Base-by-base conservation (phyloP, 2,888 invertebrate species). In the Drosophila borealis region DNA sequence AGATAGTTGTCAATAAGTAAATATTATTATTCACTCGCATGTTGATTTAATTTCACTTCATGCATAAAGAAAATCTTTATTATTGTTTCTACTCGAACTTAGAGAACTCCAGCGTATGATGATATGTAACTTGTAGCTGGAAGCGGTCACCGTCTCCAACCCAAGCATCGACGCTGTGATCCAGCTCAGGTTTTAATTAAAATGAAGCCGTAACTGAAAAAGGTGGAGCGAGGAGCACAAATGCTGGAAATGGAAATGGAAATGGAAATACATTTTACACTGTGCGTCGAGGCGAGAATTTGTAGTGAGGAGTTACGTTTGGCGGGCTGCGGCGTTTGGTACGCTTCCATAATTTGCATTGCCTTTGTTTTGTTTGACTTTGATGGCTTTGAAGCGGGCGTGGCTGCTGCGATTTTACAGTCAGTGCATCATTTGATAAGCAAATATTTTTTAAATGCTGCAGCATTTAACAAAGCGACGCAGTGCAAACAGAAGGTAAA, bases 341-440 rank as follows among this genome's bases (percentile, higher is more conserved):
- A 69, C 66, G 76, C 69, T 66, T 76, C 48, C 77, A 77, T 73
- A 77, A 77, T 69, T 77, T 63, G 61, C 37, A 59, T 56, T 74
- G 74, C 74, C 78, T 70, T 77, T 77, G 66, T 77, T 77, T 63
- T 73, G 63, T 62, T 77, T 77, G 78, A 60, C 70, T 77, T 77
- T 69, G 59, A 46, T 21, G 44, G 45, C 19, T n/a, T 45, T 41
- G 21, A 11, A 36, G 37, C 11, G 45, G n/a, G 53, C 34, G 14
- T 14, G 39, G 39, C 37, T 29, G 14, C 65, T 44, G 56, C 45
- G 55, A 64, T 62, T 74, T 60, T 34, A 62, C 62, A 62, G 48
- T 46, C 44, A 49, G 46, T 68, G 68, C 72, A 62, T 51, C 73
- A 73, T 70, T 77, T 70, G 65, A 64, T 70, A 64, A 70, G 74